Evolutionary conservation across 1,140 invertebrate species (phyloP).

Genomic region (Branchinecta lynchi): DNA sequence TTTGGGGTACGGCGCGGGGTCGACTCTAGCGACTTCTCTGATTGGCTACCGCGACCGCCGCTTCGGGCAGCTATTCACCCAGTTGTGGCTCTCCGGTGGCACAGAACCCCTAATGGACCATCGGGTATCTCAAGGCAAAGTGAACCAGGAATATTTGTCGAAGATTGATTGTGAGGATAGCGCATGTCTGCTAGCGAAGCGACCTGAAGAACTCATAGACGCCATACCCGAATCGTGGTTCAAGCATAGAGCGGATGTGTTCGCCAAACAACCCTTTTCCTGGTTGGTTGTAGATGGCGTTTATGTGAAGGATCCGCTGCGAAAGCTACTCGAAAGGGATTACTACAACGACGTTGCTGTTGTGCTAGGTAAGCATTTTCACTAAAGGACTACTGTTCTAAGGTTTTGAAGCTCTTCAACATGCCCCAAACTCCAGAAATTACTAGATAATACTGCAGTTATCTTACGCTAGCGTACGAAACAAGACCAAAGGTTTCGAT

Average conservation of each 20-base stretch:
- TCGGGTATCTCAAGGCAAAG: not conserved
- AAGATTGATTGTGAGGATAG: not conserved
- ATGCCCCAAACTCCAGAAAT: no score
- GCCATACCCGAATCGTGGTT: not conserved
- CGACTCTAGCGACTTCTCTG: slow-evolving; percentile 54
- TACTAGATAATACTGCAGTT: no score
- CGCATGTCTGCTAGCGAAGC: not conserved
- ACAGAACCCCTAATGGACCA: slow-evolving; percentile 28
- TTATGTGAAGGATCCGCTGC: not conserved
- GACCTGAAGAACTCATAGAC: not conserved
- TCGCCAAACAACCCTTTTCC: not conserved
- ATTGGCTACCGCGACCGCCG: slow-evolving; percentile 28
- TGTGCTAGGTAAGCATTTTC: not conserved
- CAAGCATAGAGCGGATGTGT: not conserved
- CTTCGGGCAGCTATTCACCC: slow-evolving; percentile 34
- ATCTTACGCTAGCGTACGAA: no score
- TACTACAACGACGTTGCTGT: not conserved
- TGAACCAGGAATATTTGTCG: slow-evolving; percentile 2
- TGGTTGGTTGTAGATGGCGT: slow-evolving; percentile 2
- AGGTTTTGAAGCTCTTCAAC: no score
- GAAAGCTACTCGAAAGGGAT: not conserved
- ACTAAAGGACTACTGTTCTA: no score
- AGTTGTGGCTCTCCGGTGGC: slow-evolving; percentile 55
- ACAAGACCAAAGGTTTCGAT: no score
- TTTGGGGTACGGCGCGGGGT: slow-evolving; percentile 61